Evolutionary conservation across 2,797 vertebrate species (phyloP).

Genomic region (Anas flavirostris): DNA sequence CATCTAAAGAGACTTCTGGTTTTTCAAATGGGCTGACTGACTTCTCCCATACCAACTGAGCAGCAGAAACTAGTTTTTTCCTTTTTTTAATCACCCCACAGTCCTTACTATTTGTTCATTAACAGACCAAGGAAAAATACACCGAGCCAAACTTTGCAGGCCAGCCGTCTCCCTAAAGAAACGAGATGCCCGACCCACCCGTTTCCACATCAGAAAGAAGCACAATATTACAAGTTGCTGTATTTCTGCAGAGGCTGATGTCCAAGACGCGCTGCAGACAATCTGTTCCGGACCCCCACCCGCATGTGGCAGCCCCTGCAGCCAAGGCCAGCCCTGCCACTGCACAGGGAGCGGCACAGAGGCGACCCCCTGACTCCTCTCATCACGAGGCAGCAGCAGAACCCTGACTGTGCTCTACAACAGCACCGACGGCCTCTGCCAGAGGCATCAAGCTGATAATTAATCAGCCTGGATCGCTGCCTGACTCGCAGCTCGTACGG

Average conservation of each 20-base stretch:
- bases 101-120: neutral
- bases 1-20: neutral
- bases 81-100: neutral
- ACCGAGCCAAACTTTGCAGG: neutral
- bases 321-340: neutral
- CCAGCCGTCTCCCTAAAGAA: neutral
- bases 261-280: neutral
- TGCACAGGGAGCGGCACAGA: neutral
- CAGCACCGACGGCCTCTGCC: neutral
- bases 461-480: constrained; percentile 51
- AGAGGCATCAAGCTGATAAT: constrained; percentile 51
- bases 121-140: neutral
- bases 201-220: neutral
- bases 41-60: constrained; percentile 17
- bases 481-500: neutral
- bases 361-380: neutral
- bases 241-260: neutral
- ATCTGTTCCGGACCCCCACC: neutral
- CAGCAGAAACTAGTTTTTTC: neutral
- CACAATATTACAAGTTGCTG: neutral
- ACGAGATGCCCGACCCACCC: neutral
- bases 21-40: neutral
- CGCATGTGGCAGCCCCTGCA: neutral
- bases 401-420: neutral
- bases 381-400: neutral